Conservation (phyloP, 2,113 vertebrate genomes). For the Grammomys surdaster region DNA sequence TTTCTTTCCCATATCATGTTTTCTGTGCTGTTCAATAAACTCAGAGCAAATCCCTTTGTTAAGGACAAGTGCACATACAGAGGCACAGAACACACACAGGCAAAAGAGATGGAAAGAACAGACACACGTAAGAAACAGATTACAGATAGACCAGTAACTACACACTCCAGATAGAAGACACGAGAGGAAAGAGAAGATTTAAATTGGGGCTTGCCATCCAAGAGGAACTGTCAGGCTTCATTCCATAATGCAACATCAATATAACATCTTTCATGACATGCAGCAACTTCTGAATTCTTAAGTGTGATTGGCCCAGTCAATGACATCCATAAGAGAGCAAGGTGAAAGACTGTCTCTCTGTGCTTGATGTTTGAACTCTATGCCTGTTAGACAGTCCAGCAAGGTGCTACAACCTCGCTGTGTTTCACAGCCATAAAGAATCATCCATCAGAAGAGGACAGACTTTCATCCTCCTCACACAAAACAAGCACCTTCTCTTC, state of each 20-base stretch:
- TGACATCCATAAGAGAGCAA: no score
- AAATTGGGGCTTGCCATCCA: background rate
- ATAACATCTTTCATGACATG: background rate
- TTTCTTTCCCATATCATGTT: background rate
- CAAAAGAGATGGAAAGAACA: background rate
- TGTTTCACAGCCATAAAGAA: background rate
- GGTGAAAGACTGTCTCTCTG: background rate
- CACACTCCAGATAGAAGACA: background rate
- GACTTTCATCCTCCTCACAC: background rate
- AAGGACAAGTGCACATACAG: background rate
- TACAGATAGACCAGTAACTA: background rate
- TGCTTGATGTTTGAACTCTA: background rate
- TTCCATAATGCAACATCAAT: background rate
- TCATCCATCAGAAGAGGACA: no score
- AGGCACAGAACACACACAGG: background rate
- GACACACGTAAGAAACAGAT: background rate
- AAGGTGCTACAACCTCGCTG: background rate
- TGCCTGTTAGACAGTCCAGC: background rate
- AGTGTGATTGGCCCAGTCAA: background rate
- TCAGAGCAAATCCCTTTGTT: background rate
- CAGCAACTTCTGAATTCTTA: background rate
- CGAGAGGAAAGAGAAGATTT: background rate
- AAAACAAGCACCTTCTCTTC: background rate
- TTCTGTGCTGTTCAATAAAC: background rate
- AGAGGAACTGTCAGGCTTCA: background rate